A percentile compares a stretch with the other conserved stretches of the same genome.
Conservation (phyloP, 2,113 vertebrate genomes). For the Ranitomeya imitator region DNA sequence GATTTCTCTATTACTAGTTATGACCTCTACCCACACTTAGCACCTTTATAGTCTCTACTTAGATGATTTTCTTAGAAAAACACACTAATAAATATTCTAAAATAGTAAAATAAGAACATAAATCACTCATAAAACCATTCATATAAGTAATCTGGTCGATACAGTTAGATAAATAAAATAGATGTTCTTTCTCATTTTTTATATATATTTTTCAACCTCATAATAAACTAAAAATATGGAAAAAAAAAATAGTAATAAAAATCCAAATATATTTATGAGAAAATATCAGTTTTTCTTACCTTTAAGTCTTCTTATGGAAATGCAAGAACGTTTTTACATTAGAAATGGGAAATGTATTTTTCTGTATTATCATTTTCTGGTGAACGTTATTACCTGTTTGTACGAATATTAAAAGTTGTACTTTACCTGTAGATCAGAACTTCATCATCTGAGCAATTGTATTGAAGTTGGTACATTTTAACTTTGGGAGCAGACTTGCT, state of each 20-base stretch:
- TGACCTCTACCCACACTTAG: too few species aligned
- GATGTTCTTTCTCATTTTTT: background rate
- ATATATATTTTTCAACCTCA: background rate
- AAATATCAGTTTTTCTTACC: constrained; percentile 18
- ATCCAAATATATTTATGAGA: background rate
- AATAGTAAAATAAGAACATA: too few species aligned
- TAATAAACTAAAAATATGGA: background rate
- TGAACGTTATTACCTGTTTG: constrained; percentile 1
- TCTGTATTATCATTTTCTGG: background rate
- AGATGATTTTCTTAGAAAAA: too few species aligned
- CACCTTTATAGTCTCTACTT: too few species aligned
- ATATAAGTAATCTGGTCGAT: too few species aligned
- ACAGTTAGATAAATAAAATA: too few species aligned
- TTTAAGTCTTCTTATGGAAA: background rate
- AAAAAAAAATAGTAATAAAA: background rate
- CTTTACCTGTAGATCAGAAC: constrained; percentile 96
- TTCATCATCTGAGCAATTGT: constrained; percentile 97
- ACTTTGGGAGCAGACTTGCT: constrained; percentile 91
- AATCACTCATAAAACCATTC: too few species aligned
- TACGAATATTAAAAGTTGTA: constrained; percentile 7
- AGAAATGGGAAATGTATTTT: constrained; percentile 12
- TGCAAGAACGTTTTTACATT: background rate
- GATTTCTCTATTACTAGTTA: too few species aligned
- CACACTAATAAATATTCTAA: too few species aligned
- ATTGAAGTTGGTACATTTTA: constrained; percentile 98